Conservation (phyloP, 2,113 vertebrate species). For the Sitta europaea region DNA sequence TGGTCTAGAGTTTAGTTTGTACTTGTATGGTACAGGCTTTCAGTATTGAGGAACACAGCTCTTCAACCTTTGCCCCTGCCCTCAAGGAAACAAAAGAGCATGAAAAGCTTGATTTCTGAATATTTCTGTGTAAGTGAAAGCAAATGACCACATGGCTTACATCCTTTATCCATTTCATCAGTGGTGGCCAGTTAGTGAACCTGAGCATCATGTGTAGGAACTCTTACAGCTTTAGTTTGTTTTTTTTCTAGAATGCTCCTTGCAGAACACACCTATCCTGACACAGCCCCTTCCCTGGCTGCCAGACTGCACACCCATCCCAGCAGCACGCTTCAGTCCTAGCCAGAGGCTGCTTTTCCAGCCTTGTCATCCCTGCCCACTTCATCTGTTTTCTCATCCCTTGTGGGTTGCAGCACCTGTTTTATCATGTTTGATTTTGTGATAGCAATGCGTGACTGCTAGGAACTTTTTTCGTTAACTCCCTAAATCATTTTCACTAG, state of each 20-base stretch:
- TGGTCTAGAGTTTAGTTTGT: background rate
- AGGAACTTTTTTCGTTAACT: background rate
- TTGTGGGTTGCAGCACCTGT: slow-evolving; percentile 16
- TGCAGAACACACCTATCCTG: background rate
- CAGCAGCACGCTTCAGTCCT: background rate
- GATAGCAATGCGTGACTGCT: background rate
- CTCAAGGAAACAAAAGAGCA: background rate
- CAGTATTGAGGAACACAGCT: background rate
- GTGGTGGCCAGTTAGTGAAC: background rate
- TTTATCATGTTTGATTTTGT: slow-evolving; percentile 2
- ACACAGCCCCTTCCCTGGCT: background rate
- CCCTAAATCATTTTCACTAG: background rate
- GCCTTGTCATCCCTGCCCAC: slow-evolving; percentile 10
- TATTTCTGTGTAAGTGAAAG: background rate
- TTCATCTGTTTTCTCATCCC: background rate
- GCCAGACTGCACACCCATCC: background rate
- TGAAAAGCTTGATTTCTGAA: background rate
- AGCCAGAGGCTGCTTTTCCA: background rate
- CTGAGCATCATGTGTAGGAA: background rate
- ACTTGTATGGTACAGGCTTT: background rate
- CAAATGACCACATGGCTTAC: background rate
- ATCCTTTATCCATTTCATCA: background rate
- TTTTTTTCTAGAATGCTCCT: background rate
- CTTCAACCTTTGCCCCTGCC: background rate
- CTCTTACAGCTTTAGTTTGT: background rate